A percentile compares a stretch with the other conserved stretches of the same genome.
Evolutionary conservation across 1,140 invertebrate species (phyloP).

Genomic region (Drosophila tsacasi): DNA sequence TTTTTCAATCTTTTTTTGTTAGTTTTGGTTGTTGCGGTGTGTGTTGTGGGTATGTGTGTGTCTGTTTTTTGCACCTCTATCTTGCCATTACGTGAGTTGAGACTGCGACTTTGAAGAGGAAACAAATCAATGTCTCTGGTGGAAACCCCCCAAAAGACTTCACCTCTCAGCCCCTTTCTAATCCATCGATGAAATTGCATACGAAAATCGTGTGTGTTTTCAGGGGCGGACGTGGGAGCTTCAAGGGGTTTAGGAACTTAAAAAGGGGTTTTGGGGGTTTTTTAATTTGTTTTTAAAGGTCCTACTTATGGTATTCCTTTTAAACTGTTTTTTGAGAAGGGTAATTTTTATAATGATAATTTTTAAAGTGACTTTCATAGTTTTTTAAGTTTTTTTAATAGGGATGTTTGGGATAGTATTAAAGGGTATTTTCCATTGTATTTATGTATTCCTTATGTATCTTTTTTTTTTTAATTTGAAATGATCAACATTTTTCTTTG

Average conservation of each 20-base stretch:
- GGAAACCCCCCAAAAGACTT: not conserved
- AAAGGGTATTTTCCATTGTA: too few species aligned
- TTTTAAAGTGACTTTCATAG: too few species aligned
- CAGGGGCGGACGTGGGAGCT: not conserved
- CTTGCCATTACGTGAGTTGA: conserved; percentile 62
- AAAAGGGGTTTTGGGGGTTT: accelerated
- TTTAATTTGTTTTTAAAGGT: too few species aligned
- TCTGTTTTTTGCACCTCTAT: conserved; percentile 37
- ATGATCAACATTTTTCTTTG: too few species aligned
- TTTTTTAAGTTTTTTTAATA: not conserved
- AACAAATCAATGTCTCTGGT: conserved; percentile 64
- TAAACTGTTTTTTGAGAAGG: too few species aligned
- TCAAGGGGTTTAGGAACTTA: too few species aligned
- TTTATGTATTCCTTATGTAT: too few species aligned
- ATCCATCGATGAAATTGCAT: conserved; percentile 48
- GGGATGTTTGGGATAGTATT: too few species aligned
- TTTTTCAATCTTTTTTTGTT: conserved; percentile 31
- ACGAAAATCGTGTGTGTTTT: conserved; percentile 7
- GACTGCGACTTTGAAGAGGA: conserved; percentile 38
- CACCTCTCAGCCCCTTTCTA: conserved; percentile 14
- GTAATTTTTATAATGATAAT: too few species aligned
- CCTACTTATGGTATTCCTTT: too few species aligned
- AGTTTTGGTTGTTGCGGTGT: conserved; percentile 13
- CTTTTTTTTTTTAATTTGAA: too few species aligned
- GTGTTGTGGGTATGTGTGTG: conserved; percentile 29